Evolutionary conservation across 2,888 invertebrate genomes (phyloP), one percentile per base, ranked within the genome.

Genomic region (Ferrisia virgata): DNA sequence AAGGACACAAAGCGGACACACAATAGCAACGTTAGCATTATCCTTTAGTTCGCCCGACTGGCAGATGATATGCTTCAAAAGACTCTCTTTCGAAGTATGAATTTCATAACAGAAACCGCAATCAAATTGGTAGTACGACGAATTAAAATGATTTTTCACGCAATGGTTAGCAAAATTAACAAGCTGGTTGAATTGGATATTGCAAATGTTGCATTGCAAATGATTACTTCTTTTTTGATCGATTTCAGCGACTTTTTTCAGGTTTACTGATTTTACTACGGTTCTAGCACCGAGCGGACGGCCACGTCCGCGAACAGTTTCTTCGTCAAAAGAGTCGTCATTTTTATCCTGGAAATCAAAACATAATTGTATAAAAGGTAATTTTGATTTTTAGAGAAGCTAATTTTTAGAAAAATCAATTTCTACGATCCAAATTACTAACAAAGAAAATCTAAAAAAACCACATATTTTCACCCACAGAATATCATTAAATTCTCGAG

Each of bases 101-200:
- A 82, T 64, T 69, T 82, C 82, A 72, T 82, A 82, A 43, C 82
- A 82, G 39, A 82, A 82, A 2, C 82, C 82, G 72, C 82, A 82
- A 36, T 82, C 82, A 31, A 36, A 82, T 40, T 82, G 82, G 43
- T 69, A 72, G n/a, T 64, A 82, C n/a, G 58, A 18, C 8, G 64
- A 69, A 40, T 82, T 82, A 72, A 82, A 82, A 15, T 82, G 82
- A 31, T 69, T 31, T 36, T 82, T 82, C 2, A 69, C 2, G 40
- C 82, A 82, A n/a, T 82, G 82, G n/a, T 69, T 82, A 15, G 69
- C 22, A 43, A 82, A 82, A 64, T 82, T 82, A 4, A 82, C 82
- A 1, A 82, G 82, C 9, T 36, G 64, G 22, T 1, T 69, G 82
- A 82, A 82, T 25, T 58, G 28, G 1, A 82, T 64, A 43, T 82